Base-by-base conservation (phyloP, 1,140 invertebrate species). In the Drosophila ficusphila region DNA sequence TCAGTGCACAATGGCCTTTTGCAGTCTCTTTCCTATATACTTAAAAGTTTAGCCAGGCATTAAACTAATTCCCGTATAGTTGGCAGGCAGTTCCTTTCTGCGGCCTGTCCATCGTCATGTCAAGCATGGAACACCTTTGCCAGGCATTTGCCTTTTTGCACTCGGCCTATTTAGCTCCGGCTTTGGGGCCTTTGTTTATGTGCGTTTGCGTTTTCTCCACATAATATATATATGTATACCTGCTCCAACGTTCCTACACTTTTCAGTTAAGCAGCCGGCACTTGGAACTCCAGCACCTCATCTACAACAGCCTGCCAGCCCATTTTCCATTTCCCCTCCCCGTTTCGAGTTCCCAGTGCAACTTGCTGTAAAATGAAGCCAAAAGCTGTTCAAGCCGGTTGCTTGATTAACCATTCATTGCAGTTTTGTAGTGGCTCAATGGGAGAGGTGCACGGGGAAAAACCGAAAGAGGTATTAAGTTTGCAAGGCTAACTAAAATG, bases 361-460 rank as follows among this genome's bases (percentile, higher is more conserved):
- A 61, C 57, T 74, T 73, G 44, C 71, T 61, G 76, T 77, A 79
- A 86, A 83, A 85, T 85, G 65, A 76, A 85, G 81, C 71, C 79
- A 79, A 85, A 83, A 85, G 81, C 79, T 56, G 81, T 85, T 86
- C 81, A 76, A 76, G 81, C 67, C 72, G 77, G 82, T 44, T 81
- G 81, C 81, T 86, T 85, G 81, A 86, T 86, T 86, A 88, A 86
- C 81, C 81, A 88, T 86, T 86, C 81, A 86, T 86, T 86, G 81
- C 81, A 86, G 76, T 81, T 86, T 81, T 88, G 70, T 86, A 81
- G 76, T 88, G 73, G 68, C 82, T 86, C 72, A 81, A 77, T 88
- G 73, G 69, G 16, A 51, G 16, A 44, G 52, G 34, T 65, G 58
- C 41, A 62, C 31, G 0, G n/a, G 3, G 11, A 27, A 3, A 25